Evolutionary conservation across 2,888 invertebrate genomes (phyloP), one percentile per base, ranked within the genome.

Genomic region (Apeira syringaria): DNA sequence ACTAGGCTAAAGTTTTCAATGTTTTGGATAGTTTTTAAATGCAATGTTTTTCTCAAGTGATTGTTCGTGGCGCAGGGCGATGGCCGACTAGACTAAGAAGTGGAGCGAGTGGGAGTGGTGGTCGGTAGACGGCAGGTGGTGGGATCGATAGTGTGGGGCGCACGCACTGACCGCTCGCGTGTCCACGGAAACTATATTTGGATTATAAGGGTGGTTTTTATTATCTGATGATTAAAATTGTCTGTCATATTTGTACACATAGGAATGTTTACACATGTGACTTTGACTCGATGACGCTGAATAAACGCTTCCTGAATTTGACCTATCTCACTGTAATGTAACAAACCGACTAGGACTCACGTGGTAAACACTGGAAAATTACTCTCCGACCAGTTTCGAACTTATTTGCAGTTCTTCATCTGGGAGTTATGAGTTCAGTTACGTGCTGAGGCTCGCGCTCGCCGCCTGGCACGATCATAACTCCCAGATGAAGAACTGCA

Each of bases 71-170:
- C 80, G 83, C 80, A 74, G 80, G 82, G 81, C 84, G 80, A 80
- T 81, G 81, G 80, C 80, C 83, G 86, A 87, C 85, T 86, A 76
- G 39, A 22, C 66, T 71, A 69, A 76, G 68, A 73, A 74, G 64
- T 78, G 68, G 70, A 63, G 64, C 71, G 70, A 61, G 63, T 74
- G 80, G 85, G 85, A 82, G 85, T 84, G 87, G 85, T 86, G 81
- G 75, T 54, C 68, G 65, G 56, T 52, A 61, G 57, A 57, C 54
- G 57, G 72, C 72, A 77, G 81, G 84, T 84, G 80, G 83, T 84
- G 86, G 84, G 86, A 79, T 87, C 87, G 75, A 80, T 80, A 80
- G 80, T 76, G 75, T 81, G 73, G 78, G 80, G 78, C 86, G 86
- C 84, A 89, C 88, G 88, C 88, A 88, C 80, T 87, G 86, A 77